Evolutionary conservation across 2,888 invertebrate genomes (phyloP).

Genomic region (Lasioglossum villosulum): DNA sequence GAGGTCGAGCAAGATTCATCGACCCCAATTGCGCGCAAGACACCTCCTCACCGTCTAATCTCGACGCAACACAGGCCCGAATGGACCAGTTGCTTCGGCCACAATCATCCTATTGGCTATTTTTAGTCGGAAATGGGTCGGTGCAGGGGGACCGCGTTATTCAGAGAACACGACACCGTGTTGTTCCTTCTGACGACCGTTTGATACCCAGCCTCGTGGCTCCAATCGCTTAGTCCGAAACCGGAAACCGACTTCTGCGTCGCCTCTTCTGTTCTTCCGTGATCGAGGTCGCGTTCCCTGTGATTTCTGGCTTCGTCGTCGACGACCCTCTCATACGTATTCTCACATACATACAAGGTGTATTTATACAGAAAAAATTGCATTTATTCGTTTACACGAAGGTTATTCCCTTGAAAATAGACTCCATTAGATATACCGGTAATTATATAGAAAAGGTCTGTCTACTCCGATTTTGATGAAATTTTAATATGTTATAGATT

Average conservation of each 20-base stretch:
- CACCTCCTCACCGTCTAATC: conserved; percentile 63
- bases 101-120: conserved; percentile 83
- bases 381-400: no score
- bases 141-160: conserved; percentile 73
- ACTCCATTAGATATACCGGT: no score
- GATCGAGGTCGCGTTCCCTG: not conserved
- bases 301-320: not conserved
- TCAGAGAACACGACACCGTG: conserved; percentile 71
- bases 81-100: conserved; percentile 70
- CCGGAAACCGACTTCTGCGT: not conserved
- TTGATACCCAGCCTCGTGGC: not conserved
- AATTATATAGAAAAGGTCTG: no score
- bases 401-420: no score
- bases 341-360: no score
- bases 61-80: conserved; percentile 60
- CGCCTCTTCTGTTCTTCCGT: not conserved
- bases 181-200: conserved; percentile 42
- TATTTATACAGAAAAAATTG: no score
- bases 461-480: no score
- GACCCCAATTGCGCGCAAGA: conserved; percentile 62
- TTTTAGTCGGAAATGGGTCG: conserved; percentile 83
- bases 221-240: not conserved
- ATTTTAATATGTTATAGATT: no score
- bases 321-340: no score
- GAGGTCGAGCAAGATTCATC: conserved; percentile 16